phyloP scores from a whole-genome alignment of 2,113 vertebrate genomes.

The Neolamprologus longior region DNA sequence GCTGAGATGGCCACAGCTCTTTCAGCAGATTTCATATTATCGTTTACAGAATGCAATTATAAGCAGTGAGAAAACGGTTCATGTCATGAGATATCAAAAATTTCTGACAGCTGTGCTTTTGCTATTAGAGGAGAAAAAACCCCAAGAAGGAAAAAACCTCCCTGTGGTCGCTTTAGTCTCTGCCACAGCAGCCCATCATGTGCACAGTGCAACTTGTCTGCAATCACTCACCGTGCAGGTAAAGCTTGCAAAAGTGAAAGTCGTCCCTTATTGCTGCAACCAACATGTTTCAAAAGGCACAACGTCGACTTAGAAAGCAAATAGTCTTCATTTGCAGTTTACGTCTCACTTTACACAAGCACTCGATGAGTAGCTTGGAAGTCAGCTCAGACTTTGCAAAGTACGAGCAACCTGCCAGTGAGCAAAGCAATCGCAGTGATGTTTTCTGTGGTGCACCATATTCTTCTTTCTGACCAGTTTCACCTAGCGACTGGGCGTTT shows the following conservation, averaged over 20 bases:
- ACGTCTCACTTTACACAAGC: not conserved
- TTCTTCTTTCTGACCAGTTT: not conserved
- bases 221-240: not conserved
- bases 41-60: not conserved
- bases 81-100: not conserved
- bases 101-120: not conserved
- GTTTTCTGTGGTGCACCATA: not conserved
- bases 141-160: not conserved
- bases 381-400: not conserved
- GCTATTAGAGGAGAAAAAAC: not conserved
- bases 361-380: not conserved
- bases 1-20: not conserved
- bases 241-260: not conserved
- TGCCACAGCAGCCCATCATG: not conserved
- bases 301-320: not conserved
- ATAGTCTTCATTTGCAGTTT: not conserved
- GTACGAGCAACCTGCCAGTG: not conserved
- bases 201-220: not conserved
- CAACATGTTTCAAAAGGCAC: not conserved
- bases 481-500: not conserved
- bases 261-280: not conserved
- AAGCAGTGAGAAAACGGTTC: not conserved
- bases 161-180: not conserved
- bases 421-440: not conserved
- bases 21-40: not conserved